Evolutionary conservation across 2,888 invertebrate genomes (phyloP).

Genomic region (Melieria picta): DNA sequence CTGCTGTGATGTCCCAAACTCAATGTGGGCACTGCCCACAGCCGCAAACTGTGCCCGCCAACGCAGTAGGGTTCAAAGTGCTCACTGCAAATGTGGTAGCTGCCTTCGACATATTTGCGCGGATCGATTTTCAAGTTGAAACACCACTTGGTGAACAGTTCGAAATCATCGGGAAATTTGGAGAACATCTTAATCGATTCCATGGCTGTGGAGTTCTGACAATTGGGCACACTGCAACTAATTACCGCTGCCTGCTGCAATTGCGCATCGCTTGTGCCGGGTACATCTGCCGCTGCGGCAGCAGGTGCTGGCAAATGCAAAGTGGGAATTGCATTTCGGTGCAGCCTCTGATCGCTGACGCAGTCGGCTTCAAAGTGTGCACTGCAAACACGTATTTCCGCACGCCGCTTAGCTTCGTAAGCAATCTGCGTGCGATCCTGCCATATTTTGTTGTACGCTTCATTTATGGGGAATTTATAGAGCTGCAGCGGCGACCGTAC

Average conservation of each 20-base stretch:
- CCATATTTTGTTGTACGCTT: slow-evolving; percentile 22
- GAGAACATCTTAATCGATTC: slow-evolving; percentile 39
- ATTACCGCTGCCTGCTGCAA: slow-evolving; percentile 2
- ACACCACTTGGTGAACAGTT: slow-evolving; percentile 50
- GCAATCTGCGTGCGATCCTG: slow-evolving; percentile 26
- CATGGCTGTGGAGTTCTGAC: slow-evolving; percentile 35
- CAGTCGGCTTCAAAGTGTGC: slow-evolving; percentile 36
- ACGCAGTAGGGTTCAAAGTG: slow-evolving; percentile 47
- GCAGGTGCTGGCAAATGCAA: slow-evolving; percentile 26
- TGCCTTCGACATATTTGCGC: slow-evolving; percentile 45
- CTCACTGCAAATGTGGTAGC: slow-evolving; percentile 44
- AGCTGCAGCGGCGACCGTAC: slow-evolving; percentile 9
- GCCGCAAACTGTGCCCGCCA: slow-evolving; percentile 38
- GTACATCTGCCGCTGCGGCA: neutral
- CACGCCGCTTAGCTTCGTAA: slow-evolving; percentile 12
- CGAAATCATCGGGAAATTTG: slow-evolving; percentile 45
- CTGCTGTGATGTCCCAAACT: slow-evolving; percentile 39
- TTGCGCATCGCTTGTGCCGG: neutral
- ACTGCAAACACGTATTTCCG: slow-evolving; percentile 36
- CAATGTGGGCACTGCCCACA: slow-evolving; percentile 47
- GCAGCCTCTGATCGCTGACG: slow-evolving; percentile 20
- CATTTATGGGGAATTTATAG: slow-evolving; percentile 25
- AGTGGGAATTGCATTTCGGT: slow-evolving; percentile 39
- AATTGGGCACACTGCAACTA: slow-evolving; percentile 44
- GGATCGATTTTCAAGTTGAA: slow-evolving; percentile 49